Evolutionary conservation across 2,797 vertebrate species (phyloP).

Genomic region (Discoglossus pictus): DNA sequence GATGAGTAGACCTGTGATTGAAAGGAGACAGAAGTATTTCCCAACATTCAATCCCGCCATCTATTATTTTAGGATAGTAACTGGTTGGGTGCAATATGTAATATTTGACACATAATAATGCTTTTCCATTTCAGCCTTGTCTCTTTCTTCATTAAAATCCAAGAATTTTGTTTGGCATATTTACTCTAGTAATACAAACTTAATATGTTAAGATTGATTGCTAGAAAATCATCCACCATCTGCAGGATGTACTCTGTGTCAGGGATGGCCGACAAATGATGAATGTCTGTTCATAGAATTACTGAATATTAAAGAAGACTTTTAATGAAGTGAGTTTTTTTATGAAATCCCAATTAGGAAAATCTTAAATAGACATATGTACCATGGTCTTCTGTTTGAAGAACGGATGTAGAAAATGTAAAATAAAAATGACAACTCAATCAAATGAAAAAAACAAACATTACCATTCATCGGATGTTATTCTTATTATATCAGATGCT

Average conservation of each 20-base stretch:
- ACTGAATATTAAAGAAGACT: constrained; percentile 13
- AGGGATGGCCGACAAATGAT: constrained; percentile 38
- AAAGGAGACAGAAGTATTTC: constrained; percentile 18
- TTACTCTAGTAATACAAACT: constrained; percentile 37
- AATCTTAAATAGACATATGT: constrained; percentile 9
- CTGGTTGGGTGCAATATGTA: constrained; percentile 8
- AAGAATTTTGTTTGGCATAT: constrained; percentile 41
- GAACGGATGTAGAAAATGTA: too few relatives aligned
- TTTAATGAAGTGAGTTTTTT: constrained; percentile 39
- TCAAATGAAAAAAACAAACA: too few relatives aligned
- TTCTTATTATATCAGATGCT: too few relatives aligned
- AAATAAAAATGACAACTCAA: too few relatives aligned
- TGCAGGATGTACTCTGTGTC: constrained; percentile 41
- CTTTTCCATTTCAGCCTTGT: constrained; percentile 17
- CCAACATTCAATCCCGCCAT: too few relatives aligned
- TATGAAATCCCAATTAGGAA: constrained; percentile 9
- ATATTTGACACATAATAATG: constrained; percentile 20
- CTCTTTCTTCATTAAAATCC: constrained; percentile 34
- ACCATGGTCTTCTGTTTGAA: background rate
- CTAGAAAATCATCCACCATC: constrained; percentile 36
- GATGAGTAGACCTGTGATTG: constrained; percentile 16
- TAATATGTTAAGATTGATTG: constrained; percentile 47
- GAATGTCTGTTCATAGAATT: constrained; percentile 42
- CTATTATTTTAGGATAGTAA: too few relatives aligned
- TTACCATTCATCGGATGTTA: too few relatives aligned